Percentiles rank a stretch among this genome's conserved stretches.
These are phyloP conservation scores for Chelonia mydas DNA, from an alignment of 2,797 vertebrate species.

Conservation along the genomic window DNA sequence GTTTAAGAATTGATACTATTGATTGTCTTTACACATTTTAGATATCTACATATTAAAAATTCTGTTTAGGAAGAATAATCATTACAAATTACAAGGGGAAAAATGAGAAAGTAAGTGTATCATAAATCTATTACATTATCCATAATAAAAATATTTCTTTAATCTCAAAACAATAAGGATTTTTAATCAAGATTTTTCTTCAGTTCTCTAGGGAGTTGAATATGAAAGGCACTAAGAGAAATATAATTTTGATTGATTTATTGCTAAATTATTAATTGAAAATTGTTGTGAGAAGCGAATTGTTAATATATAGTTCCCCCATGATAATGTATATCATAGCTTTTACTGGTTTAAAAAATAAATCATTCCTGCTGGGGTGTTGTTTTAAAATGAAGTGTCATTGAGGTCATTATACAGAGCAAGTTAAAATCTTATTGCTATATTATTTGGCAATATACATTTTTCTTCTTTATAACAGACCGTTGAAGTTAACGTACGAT, in stretches of 20 bases:
- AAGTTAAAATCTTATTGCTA: background rate
- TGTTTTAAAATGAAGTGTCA: background rate
- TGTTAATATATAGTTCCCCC: background rate
- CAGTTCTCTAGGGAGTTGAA: background rate
- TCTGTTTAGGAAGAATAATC: background rate
- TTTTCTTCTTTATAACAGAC: background rate
- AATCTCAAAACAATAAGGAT: background rate
- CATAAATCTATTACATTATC: background rate
- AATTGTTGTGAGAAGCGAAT: background rate
- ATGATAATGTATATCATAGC: background rate
- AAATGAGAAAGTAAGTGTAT: background rate
- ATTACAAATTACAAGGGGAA: background rate
- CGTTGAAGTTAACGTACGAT: background rate
- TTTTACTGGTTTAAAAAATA: background rate
- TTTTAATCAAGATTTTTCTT: background rate
- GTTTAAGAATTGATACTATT: background rate
- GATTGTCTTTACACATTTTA: background rate
- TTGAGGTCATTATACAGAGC: background rate
- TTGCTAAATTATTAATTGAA: background rate
- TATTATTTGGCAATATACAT: background rate
- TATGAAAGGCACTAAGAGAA: background rate
- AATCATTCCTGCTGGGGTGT: background rate
- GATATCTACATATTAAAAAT: background rate
- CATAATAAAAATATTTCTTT: background rate
- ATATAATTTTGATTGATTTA: background rate